Evolutionary conservation across 2,888 invertebrate species (phyloP).

Genomic region (Syrista parreyssii): DNA sequence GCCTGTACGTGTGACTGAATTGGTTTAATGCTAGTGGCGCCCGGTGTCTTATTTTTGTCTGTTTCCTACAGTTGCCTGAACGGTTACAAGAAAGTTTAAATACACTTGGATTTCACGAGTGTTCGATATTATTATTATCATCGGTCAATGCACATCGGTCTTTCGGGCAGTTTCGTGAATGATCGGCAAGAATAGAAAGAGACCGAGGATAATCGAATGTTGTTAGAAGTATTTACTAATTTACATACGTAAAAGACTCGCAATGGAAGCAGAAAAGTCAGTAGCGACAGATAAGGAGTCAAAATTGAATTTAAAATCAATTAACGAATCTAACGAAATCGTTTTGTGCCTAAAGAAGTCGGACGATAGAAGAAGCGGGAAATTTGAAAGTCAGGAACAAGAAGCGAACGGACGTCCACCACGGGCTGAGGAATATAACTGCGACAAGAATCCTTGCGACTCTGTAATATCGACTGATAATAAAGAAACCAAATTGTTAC

Average conservation of each 20-base stretch:
- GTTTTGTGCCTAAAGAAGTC: not conserved
- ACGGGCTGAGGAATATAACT: not conserved
- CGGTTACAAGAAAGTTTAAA: not conserved
- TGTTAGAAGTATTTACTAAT: not conserved
- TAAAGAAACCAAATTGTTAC: not conserved
- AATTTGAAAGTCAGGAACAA: not conserved
- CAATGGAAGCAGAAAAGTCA: not conserved
- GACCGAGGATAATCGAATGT: not conserved
- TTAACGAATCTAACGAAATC: not conserved
- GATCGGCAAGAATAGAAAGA: not conserved
- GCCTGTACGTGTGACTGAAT: not conserved
- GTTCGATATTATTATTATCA: not conserved
- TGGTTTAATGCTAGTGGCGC: not conserved
- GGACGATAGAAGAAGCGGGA: constrained; percentile 34
- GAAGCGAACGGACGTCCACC: not conserved
- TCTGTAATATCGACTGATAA: not conserved
- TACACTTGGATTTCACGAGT: not conserved
- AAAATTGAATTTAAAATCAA: not conserved
- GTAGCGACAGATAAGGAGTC: not conserved
- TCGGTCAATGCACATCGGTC: not conserved
- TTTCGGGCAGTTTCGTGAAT: not conserved
- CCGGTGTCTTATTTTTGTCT: not conserved
- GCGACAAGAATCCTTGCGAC: not conserved
- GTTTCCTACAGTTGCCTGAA: not conserved
- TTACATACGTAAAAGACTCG: not conserved